Conservation (phyloP, 2,888 invertebrate species). For the Atrina japonica region DNA sequence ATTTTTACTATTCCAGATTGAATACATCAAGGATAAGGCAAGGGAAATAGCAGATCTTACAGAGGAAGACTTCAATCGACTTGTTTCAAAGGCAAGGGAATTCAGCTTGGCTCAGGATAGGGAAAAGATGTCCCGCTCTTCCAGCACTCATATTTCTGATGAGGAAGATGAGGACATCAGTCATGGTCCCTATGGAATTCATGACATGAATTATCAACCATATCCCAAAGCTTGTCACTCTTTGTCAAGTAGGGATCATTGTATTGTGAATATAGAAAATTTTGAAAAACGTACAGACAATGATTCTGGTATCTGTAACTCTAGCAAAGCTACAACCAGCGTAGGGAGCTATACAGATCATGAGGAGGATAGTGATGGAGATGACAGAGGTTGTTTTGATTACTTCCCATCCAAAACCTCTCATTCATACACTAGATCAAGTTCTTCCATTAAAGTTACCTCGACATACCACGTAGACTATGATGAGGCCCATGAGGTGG, state of each 20-base stretch:
- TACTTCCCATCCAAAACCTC: conserved; percentile 50
- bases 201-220: conserved; percentile 16
- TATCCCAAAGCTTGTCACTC: neutral
- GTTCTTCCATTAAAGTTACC: conserved; percentile 8
- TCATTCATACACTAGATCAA: conserved; percentile 29
- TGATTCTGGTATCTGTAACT: conserved; percentile 63
- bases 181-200: conserved; percentile 3
- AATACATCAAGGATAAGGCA: conserved; percentile 67
- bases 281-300: conserved; percentile 49
- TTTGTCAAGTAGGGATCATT: conserved; percentile 18
- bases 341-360: conserved; percentile 56
- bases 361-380: conserved; percentile 56
- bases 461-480: conserved; percentile 52
- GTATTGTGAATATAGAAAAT: conserved; percentile 31
- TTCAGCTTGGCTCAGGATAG: conserved; percentile 69
- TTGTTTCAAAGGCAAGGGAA: conserved; percentile 67
- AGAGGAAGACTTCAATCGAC: conserved; percentile 67
- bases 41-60: conserved; percentile 67
- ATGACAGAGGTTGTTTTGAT: conserved; percentile 57
- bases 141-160: neutral
- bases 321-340: conserved; percentile 64
- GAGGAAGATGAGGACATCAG: conserved; percentile 48
- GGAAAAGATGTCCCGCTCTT: conserved; percentile 29
- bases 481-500: conserved; percentile 66
- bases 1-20: conserved; percentile 62